Evolutionary conservation across 2,888 invertebrate species (phyloP), one percentile per base, ranked within the genome.

Genomic region (Parascotia fuliginaria): DNA sequence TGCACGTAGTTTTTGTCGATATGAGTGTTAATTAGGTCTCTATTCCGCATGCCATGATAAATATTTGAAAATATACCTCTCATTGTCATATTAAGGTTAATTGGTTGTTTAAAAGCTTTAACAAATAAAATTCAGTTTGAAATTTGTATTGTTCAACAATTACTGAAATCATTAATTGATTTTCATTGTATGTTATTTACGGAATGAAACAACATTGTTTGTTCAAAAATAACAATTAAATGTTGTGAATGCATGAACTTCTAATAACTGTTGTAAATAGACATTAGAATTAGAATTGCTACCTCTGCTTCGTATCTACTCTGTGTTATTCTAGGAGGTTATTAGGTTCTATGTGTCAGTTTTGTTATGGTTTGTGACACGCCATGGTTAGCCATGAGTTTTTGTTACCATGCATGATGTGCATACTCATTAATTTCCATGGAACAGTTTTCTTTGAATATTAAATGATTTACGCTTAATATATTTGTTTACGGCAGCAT

Each of bases 371-470:
- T 57, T 67, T 55, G 39, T 34, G 34, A 72, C 73, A 75, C 58
- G 79, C 69, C 16, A 65, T 52, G 44, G 58, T 67, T 62, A 19
- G 15, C 66, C 31, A 67, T 49, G 42, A 58, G 68, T 60, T 27
- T 14, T 54, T 72, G 69, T 71, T 75, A 73, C 72, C 49, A 73
- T 69, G 83, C 79, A 81, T 76, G 72, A 19, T 55, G 69, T 76
- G 73, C 77, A 79, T 75, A 70, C 55, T 74, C 47, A 71, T 63
- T 65, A 55, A 43, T 34, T 51, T 84, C 75, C 79, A 77, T 49
- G 77, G 79, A 87, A 80, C 55, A 46, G 19, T 72, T 67, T 83
- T 82, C 83, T 69, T 41, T 74, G 85, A 81, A 86, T 36, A 46
- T 60, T 34, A 42, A 59, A 50, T 37, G 27, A 33, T 51, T 40